Evolutionary conservation across 2,888 invertebrate species (phyloP).

Genomic region (Chydorus sphaericus): DNA sequence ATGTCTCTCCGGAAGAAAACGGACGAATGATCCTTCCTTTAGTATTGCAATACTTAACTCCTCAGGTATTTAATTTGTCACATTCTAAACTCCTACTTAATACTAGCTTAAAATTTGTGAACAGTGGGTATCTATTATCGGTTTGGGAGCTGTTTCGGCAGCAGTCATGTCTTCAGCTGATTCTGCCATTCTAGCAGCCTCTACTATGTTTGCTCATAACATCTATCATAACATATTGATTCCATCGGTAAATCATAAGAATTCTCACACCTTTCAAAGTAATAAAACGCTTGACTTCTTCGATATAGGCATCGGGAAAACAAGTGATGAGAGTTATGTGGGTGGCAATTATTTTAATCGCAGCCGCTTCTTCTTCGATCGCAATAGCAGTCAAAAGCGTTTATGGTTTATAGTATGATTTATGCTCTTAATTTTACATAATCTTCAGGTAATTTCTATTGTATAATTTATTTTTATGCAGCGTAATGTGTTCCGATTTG

Average conservation of each 20-base stretch:
- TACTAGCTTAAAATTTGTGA: no score
- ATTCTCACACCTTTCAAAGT: no score
- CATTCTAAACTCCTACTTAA: no score
- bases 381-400: constrained; percentile 94
- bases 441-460: no score
- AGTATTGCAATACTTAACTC: constrained; percentile 92
- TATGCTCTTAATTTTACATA: no score
- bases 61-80: no score
- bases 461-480: no score
- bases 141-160: constrained; percentile 93
- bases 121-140: constrained; percentile 73
- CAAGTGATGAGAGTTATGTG: constrained; percentile 79
- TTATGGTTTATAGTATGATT: constrained; percentile 93
- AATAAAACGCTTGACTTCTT: no score
- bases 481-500: constrained; percentile 95
- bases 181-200: constrained; percentile 92
- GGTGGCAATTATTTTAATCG: constrained; percentile 76
- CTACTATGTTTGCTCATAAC: constrained; percentile 98
- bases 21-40: constrained; percentile 92
- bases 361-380: constrained; percentile 82
- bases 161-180: constrained; percentile 99
- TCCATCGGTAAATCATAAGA: constrained; percentile 47
- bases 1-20: constrained; percentile 31
- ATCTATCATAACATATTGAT: constrained; percentile 94
- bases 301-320: constrained; percentile 82